phyloP scores from a whole-genome alignment of 2,888 invertebrate genomes.

The Noctua comes region DNA sequence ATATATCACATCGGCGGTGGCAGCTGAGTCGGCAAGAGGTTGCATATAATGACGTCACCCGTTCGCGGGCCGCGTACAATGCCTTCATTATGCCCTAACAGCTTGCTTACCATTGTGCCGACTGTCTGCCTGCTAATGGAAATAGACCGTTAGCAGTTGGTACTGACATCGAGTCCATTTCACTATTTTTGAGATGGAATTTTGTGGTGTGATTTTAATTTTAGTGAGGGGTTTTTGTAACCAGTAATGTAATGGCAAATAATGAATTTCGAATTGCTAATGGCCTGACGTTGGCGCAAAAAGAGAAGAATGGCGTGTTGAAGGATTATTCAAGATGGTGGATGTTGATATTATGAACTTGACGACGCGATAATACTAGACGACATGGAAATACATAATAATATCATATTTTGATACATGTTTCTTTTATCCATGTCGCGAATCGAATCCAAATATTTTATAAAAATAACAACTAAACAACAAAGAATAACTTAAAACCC shows the following conservation, averaged over 20 bases:
- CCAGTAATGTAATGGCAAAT: neutral
- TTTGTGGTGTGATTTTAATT: slow-evolving; percentile 34
- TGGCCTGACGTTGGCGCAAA: neutral
- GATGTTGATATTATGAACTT: neutral
- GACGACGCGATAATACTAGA: neutral
- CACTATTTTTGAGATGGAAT: slow-evolving; percentile 50
- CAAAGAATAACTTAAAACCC: neutral
- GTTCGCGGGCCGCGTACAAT: slow-evolving; percentile 80
- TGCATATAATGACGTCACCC: slow-evolving; percentile 84
- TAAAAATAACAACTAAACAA: neutral
- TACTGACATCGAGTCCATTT: slow-evolving; percentile 59
- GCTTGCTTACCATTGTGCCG: slow-evolving; percentile 85
- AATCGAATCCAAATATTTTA: neutral
- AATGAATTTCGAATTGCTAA: neutral
- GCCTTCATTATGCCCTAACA: slow-evolving; percentile 85
- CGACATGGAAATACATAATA: neutral
- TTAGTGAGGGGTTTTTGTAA: neutral
- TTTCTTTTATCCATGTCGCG: neutral
- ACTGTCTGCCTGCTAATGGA: slow-evolving; percentile 80
- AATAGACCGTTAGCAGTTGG: slow-evolving; percentile 73
- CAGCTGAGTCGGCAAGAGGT: slow-evolving; percentile 77
- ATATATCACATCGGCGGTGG: slow-evolving; percentile 78
- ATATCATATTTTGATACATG: too few species aligned
- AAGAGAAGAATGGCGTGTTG: neutral
- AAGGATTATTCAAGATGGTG: neutral